A percentile compares a stretch with the other conserved stretches of the same genome.
Conservation (phyloP, 2,888 invertebrate species). For the Sylvicola fuscatus region DNA sequence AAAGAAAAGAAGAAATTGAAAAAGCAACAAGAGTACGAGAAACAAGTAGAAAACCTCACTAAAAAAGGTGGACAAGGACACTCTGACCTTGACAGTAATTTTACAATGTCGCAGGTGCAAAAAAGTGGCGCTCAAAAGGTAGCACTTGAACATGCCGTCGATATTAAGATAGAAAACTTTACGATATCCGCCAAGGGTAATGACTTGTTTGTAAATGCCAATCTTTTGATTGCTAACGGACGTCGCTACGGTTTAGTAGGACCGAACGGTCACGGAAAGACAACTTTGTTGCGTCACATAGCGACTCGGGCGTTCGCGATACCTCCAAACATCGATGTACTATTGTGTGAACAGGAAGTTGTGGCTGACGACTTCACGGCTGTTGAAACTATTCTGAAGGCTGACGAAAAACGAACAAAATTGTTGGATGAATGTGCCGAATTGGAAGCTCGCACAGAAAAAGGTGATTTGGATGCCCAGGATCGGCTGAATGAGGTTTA, state of each 20-base stretch:
- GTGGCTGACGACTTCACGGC: slow-evolving; percentile 86
- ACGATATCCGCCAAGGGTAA: slow-evolving; percentile 95
- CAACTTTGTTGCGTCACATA: slow-evolving; percentile 84
- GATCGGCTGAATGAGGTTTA: slow-evolving; percentile 77
- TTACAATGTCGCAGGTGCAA: slow-evolving; percentile 75
- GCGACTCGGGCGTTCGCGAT: slow-evolving; percentile 79
- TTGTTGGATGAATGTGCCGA: slow-evolving; percentile 66
- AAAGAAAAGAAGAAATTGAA: slow-evolving; percentile 84
- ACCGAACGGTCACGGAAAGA: slow-evolving; percentile 98
- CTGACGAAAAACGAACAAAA: slow-evolving; percentile 73
- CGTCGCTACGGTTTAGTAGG: slow-evolving; percentile 95
- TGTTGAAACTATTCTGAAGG: slow-evolving; percentile 79
- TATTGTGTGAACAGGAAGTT: slow-evolving; percentile 97
- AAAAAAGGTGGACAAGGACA: slow-evolving; percentile 78
- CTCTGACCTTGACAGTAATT: slow-evolving; percentile 80
- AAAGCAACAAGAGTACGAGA: slow-evolving; percentile 74
- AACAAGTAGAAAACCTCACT: slow-evolving; percentile 64
- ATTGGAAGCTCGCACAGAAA: slow-evolving; percentile 49
- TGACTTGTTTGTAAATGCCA: slow-evolving; percentile 91
- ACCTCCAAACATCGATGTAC: slow-evolving; percentile 85
- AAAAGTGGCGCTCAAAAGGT: slow-evolving; percentile 55
- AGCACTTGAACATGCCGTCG: slow-evolving; percentile 79
- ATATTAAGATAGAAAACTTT: slow-evolving; percentile 97
- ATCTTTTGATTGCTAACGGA: slow-evolving; percentile 77
- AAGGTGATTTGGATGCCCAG: slow-evolving; percentile 50